Conservation (phyloP, 2,113 vertebrate species). For the Nibea albiflora region DNA sequence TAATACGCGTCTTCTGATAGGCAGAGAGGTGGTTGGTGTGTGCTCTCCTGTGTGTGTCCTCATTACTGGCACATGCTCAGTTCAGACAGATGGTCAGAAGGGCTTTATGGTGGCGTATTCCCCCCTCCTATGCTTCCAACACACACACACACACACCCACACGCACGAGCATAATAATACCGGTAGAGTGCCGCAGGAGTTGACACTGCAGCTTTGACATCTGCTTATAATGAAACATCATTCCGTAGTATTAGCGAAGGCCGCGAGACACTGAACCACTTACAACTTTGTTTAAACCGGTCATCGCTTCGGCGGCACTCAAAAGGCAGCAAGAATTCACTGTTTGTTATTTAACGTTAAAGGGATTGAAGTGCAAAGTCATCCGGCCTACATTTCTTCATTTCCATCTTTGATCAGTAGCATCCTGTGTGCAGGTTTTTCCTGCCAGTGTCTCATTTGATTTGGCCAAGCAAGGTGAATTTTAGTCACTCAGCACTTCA, state of each 20-base stretch:
- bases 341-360: not conserved
- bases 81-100: conserved; percentile 79
- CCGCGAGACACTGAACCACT: not conserved
- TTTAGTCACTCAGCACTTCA: not conserved
- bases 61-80: conserved; percentile 64
- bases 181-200: conserved; percentile 6
- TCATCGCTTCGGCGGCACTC: not conserved
- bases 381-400: not conserved
- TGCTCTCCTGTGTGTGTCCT: conserved; percentile 45
- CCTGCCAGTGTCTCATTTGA: not conserved
- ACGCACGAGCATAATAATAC: conserved; percentile 13
- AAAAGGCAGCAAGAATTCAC: not conserved
- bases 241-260: not conserved
- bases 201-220: conserved; percentile 37
- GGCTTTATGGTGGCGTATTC: conserved; percentile 44
- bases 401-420: not conserved
- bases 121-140: not conserved
- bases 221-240: conserved; percentile 31
- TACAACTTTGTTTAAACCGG: not conserved
- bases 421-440: not conserved
- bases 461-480: not conserved
- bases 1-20: conserved; percentile 17
- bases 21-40: not conserved
- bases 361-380: not conserved
- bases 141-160: conserved; percentile 21